phyloP scores from a whole-genome alignment of 2,888 invertebrate species.

The Coleophora flavipennella region DNA sequence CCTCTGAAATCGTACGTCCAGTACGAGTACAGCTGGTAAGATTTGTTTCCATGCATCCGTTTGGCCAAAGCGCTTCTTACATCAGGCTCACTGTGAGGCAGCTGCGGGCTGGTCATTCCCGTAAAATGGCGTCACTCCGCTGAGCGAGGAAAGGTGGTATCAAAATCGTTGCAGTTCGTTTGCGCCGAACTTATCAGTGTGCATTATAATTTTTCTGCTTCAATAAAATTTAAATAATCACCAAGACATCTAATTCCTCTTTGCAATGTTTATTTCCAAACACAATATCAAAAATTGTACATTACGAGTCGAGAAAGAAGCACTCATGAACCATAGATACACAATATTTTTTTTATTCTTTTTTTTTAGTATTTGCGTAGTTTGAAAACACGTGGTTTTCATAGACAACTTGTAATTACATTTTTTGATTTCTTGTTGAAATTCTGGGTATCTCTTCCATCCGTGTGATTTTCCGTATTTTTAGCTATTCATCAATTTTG shows the following conservation, averaged over 20 bases:
- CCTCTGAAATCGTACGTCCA: constrained; percentile 71
- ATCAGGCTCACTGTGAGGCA: constrained; percentile 66
- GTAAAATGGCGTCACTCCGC: constrained; percentile 74
- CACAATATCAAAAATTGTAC: constrained; percentile 59
- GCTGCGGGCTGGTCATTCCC: constrained; percentile 73
- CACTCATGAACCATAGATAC: constrained; percentile 64
- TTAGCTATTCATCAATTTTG: no score
- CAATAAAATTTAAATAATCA: constrained; percentile 31
- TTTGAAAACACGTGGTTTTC: constrained; percentile 41
- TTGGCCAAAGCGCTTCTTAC: constrained; percentile 59
- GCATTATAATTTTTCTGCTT: constrained; percentile 44
- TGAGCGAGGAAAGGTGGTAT: constrained; percentile 64
- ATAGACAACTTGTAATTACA: constrained; percentile 26
- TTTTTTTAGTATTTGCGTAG: constrained; percentile 22
- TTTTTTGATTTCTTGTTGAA: no score
- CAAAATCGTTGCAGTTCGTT: constrained; percentile 45
- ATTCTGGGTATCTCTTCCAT: no score
- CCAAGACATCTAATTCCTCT: constrained; percentile 37
- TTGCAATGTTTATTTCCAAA: constrained; percentile 65
- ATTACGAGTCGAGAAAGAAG: constrained; percentile 51
- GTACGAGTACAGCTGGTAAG: constrained; percentile 64
- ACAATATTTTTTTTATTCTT: constrained; percentile 32
- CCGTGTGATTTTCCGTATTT: no score
- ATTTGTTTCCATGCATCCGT: constrained; percentile 68
- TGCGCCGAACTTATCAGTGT: constrained; percentile 27